Evolutionary conservation across 2,113 vertebrate genomes (phyloP).

Genomic region (Nothobranchius furzeri): DNA sequence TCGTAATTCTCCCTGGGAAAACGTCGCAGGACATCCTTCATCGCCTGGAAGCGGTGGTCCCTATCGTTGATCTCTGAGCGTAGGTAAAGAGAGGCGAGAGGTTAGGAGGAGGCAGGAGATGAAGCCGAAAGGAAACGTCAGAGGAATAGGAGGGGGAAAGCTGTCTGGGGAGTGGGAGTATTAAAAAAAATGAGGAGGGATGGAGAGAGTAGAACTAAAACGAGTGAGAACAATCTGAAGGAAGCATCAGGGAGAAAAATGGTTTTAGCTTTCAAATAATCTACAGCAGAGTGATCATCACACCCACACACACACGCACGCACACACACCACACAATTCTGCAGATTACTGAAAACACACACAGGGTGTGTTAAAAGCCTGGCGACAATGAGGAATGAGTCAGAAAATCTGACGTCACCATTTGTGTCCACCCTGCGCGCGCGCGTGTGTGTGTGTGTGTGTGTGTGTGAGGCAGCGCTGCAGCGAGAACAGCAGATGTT

Average conservation of each 20-base stretch:
- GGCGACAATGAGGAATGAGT: constrained; percentile 71
- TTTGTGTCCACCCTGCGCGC: constrained; percentile 64
- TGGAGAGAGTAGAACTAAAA: constrained; percentile 1
- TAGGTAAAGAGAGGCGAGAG: constrained; percentile 34
- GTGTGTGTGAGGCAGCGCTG: constrained; percentile 33
- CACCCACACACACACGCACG: constrained; percentile 32
- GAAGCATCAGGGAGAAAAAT: constrained; percentile 27
- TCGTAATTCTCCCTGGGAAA: constrained; percentile 95
- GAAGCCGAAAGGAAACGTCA: constrained; percentile 32
- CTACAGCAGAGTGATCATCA: constrained; percentile 21
- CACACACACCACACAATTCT: constrained; percentile 22
- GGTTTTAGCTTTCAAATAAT: constrained; percentile 29
- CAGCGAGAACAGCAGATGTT: constrained; percentile 73
- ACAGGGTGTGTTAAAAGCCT: constrained; percentile 61
- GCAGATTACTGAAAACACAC: constrained; percentile 7
- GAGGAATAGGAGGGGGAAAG: constrained; percentile 12
- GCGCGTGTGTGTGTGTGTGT: constrained; percentile 42
- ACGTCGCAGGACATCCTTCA: constrained; percentile 89
- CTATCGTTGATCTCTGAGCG: constrained; percentile 89
- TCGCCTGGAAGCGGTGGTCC: constrained; percentile 89
- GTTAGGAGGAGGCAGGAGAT: constrained; percentile 31
- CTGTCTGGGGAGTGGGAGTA: constrained; percentile 19
- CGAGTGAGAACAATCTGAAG: constrained; percentile 16
- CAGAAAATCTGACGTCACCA: constrained; percentile 75
- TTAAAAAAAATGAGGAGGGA: constrained; percentile 11